phyloP scores from a whole-genome alignment of 1,140 invertebrate genomes.

The Ips typographus region DNA sequence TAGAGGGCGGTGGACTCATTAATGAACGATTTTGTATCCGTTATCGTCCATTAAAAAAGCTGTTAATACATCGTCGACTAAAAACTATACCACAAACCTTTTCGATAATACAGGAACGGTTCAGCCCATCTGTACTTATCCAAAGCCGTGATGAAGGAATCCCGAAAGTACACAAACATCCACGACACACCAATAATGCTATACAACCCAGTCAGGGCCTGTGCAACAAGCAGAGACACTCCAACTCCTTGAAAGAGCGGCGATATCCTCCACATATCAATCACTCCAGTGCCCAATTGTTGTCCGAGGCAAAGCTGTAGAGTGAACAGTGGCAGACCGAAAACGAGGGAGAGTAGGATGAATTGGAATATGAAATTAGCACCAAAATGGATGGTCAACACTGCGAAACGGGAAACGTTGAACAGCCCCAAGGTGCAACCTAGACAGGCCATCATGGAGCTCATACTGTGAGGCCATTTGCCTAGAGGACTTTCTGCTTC shows the following conservation, averaged over 20 bases:
- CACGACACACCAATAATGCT: slow-evolving; percentile 84
- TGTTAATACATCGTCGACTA: background rate
- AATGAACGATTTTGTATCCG: no score
- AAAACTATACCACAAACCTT: slow-evolving; percentile 54
- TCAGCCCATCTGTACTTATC: slow-evolving; percentile 83
- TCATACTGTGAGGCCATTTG: slow-evolving; percentile 77
- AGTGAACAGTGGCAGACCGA: slow-evolving; percentile 84
- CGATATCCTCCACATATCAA: slow-evolving; percentile 92
- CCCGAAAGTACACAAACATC: slow-evolving; percentile 86
- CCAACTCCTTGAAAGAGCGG: slow-evolving; percentile 85
- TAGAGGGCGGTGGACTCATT: no score
- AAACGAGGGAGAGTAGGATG: slow-evolving; percentile 75
- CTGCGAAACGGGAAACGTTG: slow-evolving; percentile 86
- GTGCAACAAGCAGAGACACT: slow-evolving; percentile 75
- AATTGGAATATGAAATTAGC: slow-evolving; percentile 89
- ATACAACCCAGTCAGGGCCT: slow-evolving; percentile 82
- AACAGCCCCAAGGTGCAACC: slow-evolving; percentile 84
- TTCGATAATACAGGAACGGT: slow-evolving; percentile 65
- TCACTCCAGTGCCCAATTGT: slow-evolving; percentile 77
- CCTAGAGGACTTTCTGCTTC: slow-evolving; percentile 49
- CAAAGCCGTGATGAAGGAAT: slow-evolving; percentile 81
- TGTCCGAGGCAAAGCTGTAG: slow-evolving; percentile 84
- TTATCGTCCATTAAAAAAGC: background rate
- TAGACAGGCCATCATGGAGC: slow-evolving; percentile 77
- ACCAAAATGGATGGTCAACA: slow-evolving; percentile 85